Evolutionary conservation across 2,888 invertebrate genomes (phyloP), one percentile per base, ranked within the genome.

Genomic region (Dicyrtomina minuta): DNA sequence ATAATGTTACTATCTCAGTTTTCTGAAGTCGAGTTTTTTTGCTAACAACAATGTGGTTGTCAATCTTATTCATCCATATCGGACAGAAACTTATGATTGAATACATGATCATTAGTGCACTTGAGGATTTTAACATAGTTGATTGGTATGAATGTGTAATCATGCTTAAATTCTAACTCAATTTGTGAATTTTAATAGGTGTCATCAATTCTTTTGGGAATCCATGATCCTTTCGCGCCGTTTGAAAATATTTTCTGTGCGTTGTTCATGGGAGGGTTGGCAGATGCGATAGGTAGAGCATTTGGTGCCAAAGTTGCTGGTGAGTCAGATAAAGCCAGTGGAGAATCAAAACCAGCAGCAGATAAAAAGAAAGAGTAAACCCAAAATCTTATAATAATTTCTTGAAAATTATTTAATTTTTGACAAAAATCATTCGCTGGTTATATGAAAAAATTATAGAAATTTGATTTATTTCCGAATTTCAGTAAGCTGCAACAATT

Each of bases 201-300:
- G 72, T 96, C 96, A 24, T 96, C 97, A 10, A 91, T 99, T 80
- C 85, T 99, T 70, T 86, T 99, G 79, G 96, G 96, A 78, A 97
- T 99, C 80, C 95, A 96, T 81, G 99, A 99, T 85, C 99, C 99
- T 46, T 98, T 99, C 84, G 89, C 95, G 80, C 99, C 99, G 15
- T 96, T 99, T 82, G 99, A 99, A 85, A 99, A 99, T 83, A 86
- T 99, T 69, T 91, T 93, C 85, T 98, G 96, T 82, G 96, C 97
- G 24, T 84, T 97, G 64, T 95, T 95, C 86, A 88, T 99, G 83
- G 99, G 99, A 49, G 99, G 99, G 66, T 92, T 99, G 82, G 97
- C 96, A 93, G 99, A 99, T 84, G 95, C 96, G 44, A 85, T 98
- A 80, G 91, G 92, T 73, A 91, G 92, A 82, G 88, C 96, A 72